Evolutionary conservation across 2,113 vertebrate genomes (phyloP).

Genomic region (Shinisaurus crocodilurus): DNA sequence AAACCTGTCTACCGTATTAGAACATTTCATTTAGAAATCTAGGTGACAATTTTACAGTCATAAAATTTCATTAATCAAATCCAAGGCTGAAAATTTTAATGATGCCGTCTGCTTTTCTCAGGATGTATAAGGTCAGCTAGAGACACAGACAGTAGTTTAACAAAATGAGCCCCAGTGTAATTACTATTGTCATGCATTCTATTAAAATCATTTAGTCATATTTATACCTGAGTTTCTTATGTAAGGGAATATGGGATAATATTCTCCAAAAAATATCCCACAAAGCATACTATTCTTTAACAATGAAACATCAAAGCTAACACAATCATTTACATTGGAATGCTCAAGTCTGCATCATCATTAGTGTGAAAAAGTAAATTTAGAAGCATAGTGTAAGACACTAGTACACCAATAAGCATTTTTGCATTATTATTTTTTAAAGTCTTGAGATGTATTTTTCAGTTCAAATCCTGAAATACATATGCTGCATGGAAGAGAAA

Average conservation of each 20-base stretch:
- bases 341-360: neutral
- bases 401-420: neutral
- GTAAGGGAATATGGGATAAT: neutral
- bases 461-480: neutral
- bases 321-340: conserved; percentile 1
- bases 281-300: conserved; percentile 11
- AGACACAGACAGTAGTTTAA: conserved; percentile 41
- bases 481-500: neutral
- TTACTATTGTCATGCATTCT: conserved; percentile 19
- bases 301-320: neutral
- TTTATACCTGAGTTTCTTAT: neutral
- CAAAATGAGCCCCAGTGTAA: conserved; percentile 17
- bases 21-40: conserved; percentile 84
- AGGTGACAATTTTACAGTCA: conserved; percentile 92
- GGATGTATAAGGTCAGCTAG: conserved; percentile 41
- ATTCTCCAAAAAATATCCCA: neutral
- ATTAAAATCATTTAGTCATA: conserved; percentile 18
- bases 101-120: conserved; percentile 65
- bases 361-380: neutral
- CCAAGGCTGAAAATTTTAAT: conserved; percentile 79
- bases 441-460: neutral
- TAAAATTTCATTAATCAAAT: conserved; percentile 82
- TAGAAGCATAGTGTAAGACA: conserved; percentile 7
- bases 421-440: no score
- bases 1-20: conserved; percentile 88